phyloP scores from a whole-genome alignment of 2,888 invertebrate species.

The Dolichopus griseipennis region DNA sequence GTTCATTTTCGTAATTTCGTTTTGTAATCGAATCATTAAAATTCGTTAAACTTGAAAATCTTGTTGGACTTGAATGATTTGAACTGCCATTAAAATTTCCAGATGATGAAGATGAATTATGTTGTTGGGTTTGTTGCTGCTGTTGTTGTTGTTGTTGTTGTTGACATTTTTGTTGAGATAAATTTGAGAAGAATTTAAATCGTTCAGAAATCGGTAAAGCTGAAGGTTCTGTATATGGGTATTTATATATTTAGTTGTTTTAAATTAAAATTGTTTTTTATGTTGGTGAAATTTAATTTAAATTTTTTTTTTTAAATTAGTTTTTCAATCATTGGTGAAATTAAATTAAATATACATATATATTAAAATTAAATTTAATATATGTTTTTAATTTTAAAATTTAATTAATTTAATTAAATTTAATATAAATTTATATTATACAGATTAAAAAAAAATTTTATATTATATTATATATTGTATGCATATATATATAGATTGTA shows the following conservation, averaged over 20 bases:
- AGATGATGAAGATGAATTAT: constrained; percentile 25
- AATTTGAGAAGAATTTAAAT: constrained; percentile 38
- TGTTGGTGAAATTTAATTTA: neutral
- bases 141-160: constrained; percentile 11
- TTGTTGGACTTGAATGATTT: constrained; percentile 13
- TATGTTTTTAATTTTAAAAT: neutral
- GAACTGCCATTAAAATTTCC: constrained; percentile 2
- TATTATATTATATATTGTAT: neutral
- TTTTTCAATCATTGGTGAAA: constrained; percentile 7
- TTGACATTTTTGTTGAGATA: constrained; percentile 26
- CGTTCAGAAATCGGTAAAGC: constrained; percentile 40
- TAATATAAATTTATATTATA: neutral
- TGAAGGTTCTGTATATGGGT: constrained; percentile 36
- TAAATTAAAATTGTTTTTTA: neutral
- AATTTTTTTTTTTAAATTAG: neutral
- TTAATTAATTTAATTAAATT: too few relatives aligned
- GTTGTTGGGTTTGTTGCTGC: constrained; percentile 25
- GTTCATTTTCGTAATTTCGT: constrained; percentile 11
- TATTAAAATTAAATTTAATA: too few relatives aligned
- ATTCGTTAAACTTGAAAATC: constrained; percentile 20
- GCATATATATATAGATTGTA: neutral
- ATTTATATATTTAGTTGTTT: neutral
- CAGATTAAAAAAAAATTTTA: neutral
- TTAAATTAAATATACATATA: neutral
- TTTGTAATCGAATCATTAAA: constrained; percentile 18